These are phyloP conservation scores for Leptothorax acervorum DNA, from an alignment of 2,888 invertebrate genomes.

Conservation along the genomic window DNA sequence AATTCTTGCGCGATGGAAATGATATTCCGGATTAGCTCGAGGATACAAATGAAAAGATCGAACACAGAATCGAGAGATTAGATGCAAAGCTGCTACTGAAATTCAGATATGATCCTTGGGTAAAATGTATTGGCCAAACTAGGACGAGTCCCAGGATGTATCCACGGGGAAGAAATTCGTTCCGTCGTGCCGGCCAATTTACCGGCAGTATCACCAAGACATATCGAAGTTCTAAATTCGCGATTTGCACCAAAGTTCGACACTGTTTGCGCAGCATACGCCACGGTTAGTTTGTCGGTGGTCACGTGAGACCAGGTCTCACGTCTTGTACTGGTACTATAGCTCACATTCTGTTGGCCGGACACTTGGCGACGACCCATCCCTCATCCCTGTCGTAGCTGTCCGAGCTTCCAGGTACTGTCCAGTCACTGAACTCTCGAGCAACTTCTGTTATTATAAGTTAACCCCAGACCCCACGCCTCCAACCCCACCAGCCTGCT, in stretches of 20 bases:
- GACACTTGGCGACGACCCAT: conserved; percentile 85
- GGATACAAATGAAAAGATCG: not conserved
- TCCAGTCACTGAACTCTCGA: conserved; percentile 84
- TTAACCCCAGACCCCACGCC: conserved; percentile 80
- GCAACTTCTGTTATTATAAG: conserved; percentile 86
- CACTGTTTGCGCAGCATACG: conserved; percentile 77
- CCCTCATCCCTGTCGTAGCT: conserved; percentile 83
- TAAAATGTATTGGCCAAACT: conserved; percentile 54
- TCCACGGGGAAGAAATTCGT: conserved; percentile 68
- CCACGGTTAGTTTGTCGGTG: conserved; percentile 78
- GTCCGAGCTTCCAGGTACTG: conserved; percentile 79
- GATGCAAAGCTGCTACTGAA: not conserved
- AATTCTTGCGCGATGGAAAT: not conserved
- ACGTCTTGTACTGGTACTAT: conserved; percentile 81
- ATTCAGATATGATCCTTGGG: conserved; percentile 8
- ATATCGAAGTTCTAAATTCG: conserved; percentile 80
- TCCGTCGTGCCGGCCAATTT: conserved; percentile 73
- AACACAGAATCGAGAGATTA: not conserved
- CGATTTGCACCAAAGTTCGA: conserved; percentile 79
- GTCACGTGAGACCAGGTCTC: conserved; percentile 79
- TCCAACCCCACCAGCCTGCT: conserved; percentile 70
- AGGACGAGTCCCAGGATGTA: conserved; percentile 23
- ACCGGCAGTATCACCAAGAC: conserved; percentile 75
- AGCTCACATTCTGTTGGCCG: conserved; percentile 82
- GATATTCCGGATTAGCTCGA: not conserved